These are phyloP conservation scores for Drosophila vallismaia DNA, from an alignment of 2,888 invertebrate species.

Conservation along the genomic window DNA sequence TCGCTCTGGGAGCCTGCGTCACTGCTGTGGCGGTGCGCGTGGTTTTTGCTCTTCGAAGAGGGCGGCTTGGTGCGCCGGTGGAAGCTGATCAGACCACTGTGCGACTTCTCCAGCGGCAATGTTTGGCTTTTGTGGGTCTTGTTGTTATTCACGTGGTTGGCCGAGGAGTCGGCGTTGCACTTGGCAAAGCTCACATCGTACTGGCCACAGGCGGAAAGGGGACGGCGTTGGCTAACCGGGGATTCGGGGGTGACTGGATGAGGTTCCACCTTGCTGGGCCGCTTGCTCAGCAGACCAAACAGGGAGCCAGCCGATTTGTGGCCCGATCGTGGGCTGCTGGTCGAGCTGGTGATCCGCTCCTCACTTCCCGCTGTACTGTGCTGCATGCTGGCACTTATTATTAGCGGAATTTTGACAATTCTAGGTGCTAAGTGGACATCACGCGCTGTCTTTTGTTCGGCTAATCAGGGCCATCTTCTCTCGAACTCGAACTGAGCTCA, in stretches of 20 bases:
- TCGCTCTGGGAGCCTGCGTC: slow-evolving; percentile 80
- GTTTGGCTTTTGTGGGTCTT: slow-evolving; percentile 72
- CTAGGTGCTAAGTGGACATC: slow-evolving; percentile 21
- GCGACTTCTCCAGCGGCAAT: slow-evolving; percentile 74
- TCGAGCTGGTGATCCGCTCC: slow-evolving; percentile 77
- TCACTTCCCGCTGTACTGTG: slow-evolving; percentile 68
- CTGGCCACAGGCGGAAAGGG: slow-evolving; percentile 59
- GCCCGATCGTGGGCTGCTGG: slow-evolving; percentile 63
- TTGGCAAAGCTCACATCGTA: slow-evolving; percentile 82
- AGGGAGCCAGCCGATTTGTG: slow-evolving; percentile 73
- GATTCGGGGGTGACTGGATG: slow-evolving; percentile 78
- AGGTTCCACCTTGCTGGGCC: slow-evolving; percentile 83
- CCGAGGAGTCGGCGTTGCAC: slow-evolving; percentile 55
- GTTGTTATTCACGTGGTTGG: slow-evolving; percentile 33
- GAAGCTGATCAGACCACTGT: slow-evolving; percentile 77
- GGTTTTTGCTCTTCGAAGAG: slow-evolving; percentile 66
- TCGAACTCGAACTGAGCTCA: slow-evolving; percentile 30
- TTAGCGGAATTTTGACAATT: slow-evolving; percentile 1
- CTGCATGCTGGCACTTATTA: slow-evolving; percentile 56
- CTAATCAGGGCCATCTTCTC: slow-evolving; percentile 50
- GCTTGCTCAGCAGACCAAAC: slow-evolving; percentile 80
- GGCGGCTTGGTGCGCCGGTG: slow-evolving; percentile 77
- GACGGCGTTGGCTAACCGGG: slow-evolving; percentile 51
- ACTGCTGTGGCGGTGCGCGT: slow-evolving; percentile 73
- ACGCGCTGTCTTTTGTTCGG: slow-evolving; percentile 25